A percentile compares a stretch with the other conserved stretches of the same genome.
These are phyloP conservation scores for Lepidonotus clava DNA, from an alignment of 2,888 invertebrate genomes.

Conservation along the genomic window DNA sequence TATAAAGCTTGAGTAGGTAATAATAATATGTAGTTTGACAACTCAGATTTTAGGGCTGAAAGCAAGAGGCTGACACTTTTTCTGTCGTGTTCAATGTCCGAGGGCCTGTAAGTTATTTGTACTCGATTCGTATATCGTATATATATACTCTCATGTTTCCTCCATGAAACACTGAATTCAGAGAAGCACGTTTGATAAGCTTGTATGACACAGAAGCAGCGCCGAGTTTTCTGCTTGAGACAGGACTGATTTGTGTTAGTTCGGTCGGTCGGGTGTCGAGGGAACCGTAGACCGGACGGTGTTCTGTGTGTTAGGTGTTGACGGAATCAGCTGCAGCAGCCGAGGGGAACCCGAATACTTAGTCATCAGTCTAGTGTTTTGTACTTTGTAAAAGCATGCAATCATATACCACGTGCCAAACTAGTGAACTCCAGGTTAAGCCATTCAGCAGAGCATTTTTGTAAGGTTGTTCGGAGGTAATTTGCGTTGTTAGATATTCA, in stretches of 20 bases:
- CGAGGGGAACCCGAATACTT: too few relatives aligned
- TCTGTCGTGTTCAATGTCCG: slow-evolving; percentile 16
- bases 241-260: too few relatives aligned
- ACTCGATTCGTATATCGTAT: background rate
- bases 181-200: too few relatives aligned
- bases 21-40: slow-evolving; percentile 26
- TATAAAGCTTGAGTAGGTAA: slow-evolving; percentile 27
- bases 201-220: too few relatives aligned
- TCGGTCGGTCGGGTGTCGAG: too few relatives aligned
- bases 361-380: slow-evolving; percentile 16
- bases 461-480: background rate
- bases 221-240: too few relatives aligned
- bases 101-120: slow-evolving; percentile 6
- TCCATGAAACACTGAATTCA: too few relatives aligned
- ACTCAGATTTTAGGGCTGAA: slow-evolving; percentile 34
- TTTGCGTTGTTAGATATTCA: background rate
- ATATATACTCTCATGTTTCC: too few relatives aligned
- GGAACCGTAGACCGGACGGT: too few relatives aligned
- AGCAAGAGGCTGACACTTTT: slow-evolving; percentile 52
- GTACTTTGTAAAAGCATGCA: slow-evolving; percentile 36
- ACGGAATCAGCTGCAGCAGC: too few relatives aligned
- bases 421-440: slow-evolving; percentile 14
- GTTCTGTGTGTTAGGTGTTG: too few relatives aligned
- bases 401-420: slow-evolving; percentile 35
- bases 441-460: background rate